Evolutionary conservation across 2,888 invertebrate species (phyloP).

Genomic region (Nemotelus pantherinus): DNA sequence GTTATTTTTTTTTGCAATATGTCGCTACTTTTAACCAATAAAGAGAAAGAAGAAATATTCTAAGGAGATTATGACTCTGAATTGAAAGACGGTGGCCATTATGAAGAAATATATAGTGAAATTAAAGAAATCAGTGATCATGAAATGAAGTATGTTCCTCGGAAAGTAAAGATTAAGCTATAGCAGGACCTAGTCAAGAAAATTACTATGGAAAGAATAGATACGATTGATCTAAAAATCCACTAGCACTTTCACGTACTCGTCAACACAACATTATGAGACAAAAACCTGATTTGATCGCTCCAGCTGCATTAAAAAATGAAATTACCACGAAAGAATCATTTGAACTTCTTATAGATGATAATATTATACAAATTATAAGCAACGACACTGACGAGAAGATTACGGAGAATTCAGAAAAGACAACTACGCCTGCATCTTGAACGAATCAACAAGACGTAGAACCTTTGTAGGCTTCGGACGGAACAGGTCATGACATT

Average conservation of each 20-base stretch:
- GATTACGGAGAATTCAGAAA: background rate
- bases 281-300: background rate
- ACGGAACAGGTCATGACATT: background rate
- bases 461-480: background rate
- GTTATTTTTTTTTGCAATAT: no score
- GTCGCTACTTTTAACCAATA: no score
- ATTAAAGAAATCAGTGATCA: background rate
- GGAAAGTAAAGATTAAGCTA: no score
- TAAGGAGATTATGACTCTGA: background rate
- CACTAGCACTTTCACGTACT: background rate
- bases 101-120: background rate
- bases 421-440: background rate
- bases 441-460: background rate
- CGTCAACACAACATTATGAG: background rate
- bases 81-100: background rate
- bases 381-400: conserved; percentile 4
- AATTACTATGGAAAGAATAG: background rate
- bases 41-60: background rate
- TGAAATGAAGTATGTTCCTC: no score
- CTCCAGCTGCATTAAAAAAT: background rate
- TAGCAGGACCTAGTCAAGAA: background rate
- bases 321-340: conserved; percentile 5
- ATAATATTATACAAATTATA: conserved; percentile 22
- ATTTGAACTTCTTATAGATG: conserved; percentile 15
- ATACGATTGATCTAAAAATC: background rate